Conservation (phyloP, 2,888 invertebrate genomes). For the Folsomia candida region DNA sequence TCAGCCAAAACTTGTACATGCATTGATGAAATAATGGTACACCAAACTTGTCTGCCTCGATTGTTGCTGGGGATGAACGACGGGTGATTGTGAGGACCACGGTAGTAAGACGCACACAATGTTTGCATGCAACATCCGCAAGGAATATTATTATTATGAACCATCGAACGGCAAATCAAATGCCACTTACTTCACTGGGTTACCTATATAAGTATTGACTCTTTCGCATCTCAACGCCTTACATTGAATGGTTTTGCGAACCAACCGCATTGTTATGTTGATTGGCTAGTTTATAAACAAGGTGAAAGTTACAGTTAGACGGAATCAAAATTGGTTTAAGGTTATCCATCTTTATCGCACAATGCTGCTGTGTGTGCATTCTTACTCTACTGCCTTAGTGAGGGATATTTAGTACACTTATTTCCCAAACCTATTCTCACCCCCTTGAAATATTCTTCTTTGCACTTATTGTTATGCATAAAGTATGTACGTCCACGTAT, state of each 20-base stretch:
- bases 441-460: slow-evolving; percentile 1
- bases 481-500: no score
- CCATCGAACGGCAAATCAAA: neutral
- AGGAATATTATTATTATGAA: neutral
- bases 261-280: no score
- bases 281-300: slow-evolving; percentile 39
- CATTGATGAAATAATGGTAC: neutral
- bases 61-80: no score
- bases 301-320: slow-evolving; percentile 48
- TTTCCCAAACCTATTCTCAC: neutral
- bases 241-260: no score
- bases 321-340: slow-evolving; percentile 30
- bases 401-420: neutral
- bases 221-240: no score
- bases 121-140: neutral
- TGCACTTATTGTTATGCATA: neutral
- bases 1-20: no score
- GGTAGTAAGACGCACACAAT: neutral
- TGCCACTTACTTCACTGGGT: no score
- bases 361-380: neutral
- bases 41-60: neutral
- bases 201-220: no score
- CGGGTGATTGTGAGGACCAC: neutral
- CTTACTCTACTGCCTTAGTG: neutral
- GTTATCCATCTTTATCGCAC: neutral